A percentile compares a stretch with the other conserved stretches of the same genome.
Conservation (phyloP, 1,140 invertebrate genomes). For the Glomeris maerens region DNA sequence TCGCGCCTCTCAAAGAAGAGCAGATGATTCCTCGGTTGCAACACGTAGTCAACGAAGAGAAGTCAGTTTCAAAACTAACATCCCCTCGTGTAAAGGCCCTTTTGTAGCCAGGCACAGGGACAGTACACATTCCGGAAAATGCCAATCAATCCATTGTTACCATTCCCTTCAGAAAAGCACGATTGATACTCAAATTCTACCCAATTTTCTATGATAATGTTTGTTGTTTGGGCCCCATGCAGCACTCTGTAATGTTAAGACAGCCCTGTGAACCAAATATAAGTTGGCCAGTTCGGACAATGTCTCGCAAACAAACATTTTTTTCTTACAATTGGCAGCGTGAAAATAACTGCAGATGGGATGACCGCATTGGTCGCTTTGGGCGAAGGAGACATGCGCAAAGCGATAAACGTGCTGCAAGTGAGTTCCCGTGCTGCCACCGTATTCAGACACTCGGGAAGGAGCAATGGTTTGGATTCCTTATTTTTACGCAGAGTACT, state of each 20-base stretch:
- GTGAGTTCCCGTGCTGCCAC: slow-evolving; percentile 14
- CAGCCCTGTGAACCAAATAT: slow-evolving; percentile 1
- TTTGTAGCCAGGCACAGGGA: too few species aligned
- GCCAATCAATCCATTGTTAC: too few species aligned
- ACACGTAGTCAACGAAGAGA: slow-evolving; percentile 70
- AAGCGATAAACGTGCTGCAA: slow-evolving; percentile 81
- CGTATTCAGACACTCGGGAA: background rate
- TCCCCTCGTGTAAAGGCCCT: too few species aligned
- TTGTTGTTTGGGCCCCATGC: too few species aligned
- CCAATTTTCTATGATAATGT: too few species aligned
- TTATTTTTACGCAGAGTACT: slow-evolving; percentile 54
- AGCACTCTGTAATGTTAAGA: slow-evolving; percentile 3
- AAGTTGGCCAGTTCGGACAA: slow-evolving; percentile 1
- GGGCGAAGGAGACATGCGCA: slow-evolving; percentile 95
- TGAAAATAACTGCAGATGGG: slow-evolving; percentile 77
- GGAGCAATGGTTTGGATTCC: slow-evolving; percentile 2
- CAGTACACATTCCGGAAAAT: too few species aligned
- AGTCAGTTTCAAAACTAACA: slow-evolving; percentile 48
- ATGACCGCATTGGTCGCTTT: slow-evolving; percentile 77
- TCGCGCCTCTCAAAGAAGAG: slow-evolving; percentile 69
- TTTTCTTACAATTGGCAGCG: slow-evolving; percentile 37
- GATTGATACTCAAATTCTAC: too few species aligned
- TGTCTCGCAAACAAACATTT: slow-evolving; percentile 3
- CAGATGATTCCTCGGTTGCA: slow-evolving; percentile 84
- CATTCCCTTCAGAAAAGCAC: too few species aligned